Base-by-base conservation (phyloP, 2,113 vertebrate species). In the Stigmatopora argus region DNA sequence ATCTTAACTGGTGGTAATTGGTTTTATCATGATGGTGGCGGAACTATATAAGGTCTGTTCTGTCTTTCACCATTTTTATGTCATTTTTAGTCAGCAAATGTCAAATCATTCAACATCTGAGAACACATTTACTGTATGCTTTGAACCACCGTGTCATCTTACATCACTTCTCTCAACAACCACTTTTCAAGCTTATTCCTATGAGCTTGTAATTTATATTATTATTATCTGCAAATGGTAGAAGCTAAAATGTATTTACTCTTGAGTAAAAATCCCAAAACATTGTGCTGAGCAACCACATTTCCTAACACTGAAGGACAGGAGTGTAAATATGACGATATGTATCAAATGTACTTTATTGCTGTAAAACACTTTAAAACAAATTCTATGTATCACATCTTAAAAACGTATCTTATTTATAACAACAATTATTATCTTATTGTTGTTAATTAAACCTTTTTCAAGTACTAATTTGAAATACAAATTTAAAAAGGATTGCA, bases 71-170 rank as follows among this genome's bases (percentile, higher is more conserved):
- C 8, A 7, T 35, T 26, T 68, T 17, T 8, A 72, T 66, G 0
- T 51, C 17, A 19, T 64, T 66, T 38, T 51, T n/a, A 17, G 11
- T 72, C 41, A 17, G 19, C 53, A 61, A 19, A 64, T 49, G 10
- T 38, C 48, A 31, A 46, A 8, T 38, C 45, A 58, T 66, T 23
- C 38, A 71, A 23, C 31, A 0, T 21, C 34, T 48, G 44, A 73
- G 62, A 69, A 73, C 9, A 41, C 4, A 31, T 8, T 10, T 38
- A 26, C 18, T 53, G 5, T 34, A 69, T 46, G 21, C 45, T 63
- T 53, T 23, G 21, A 49, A n/a, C n/a, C n/a, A 38, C 21, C 2
- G 0, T 59, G n/a, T 65, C 34, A 19, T 14, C 5, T 63, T n/a
- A 60, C 57, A 56, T 51, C 51, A 38, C 12, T 17, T 23, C 52